Evolutionary conservation across 2,888 invertebrate species (phyloP).

Genomic region (Lithophane leautieri): DNA sequence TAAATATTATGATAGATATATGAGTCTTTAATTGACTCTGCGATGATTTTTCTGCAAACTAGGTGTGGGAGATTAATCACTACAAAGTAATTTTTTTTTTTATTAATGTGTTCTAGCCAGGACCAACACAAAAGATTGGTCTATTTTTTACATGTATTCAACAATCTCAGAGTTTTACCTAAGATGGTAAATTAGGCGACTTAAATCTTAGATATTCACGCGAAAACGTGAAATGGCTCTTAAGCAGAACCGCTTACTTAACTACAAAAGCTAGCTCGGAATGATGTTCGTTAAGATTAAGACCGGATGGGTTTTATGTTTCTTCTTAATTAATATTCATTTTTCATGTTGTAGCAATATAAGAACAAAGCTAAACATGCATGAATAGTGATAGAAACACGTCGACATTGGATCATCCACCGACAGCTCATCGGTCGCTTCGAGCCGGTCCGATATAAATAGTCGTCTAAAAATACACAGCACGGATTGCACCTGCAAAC

Average conservation of each 20-base stretch:
- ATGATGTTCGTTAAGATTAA: slow-evolving; percentile 20
- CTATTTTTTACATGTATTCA: no score
- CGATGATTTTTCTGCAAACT: no score
- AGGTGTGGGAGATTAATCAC: no score
- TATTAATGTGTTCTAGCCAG: no score
- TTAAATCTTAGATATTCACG: no score
- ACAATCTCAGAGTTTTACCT: no score
- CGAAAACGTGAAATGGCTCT: no score
- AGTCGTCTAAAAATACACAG: slow-evolving; percentile 86
- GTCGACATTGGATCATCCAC: slow-evolving; percentile 77
- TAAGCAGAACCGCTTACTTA: slow-evolving; percentile 28
- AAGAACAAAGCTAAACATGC: slow-evolving; percentile 40
- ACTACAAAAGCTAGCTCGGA: slow-evolving; percentile 10
- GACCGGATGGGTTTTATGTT: slow-evolving; percentile 21
- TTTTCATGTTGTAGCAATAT: slow-evolving; percentile 17
- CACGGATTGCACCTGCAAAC: slow-evolving; percentile 85
- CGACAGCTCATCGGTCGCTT: slow-evolving; percentile 77
- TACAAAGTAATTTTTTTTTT: no score
- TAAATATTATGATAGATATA: no score
- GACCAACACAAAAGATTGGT: no score
- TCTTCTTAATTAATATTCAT: slow-evolving; percentile 25
- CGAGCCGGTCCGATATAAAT: slow-evolving; percentile 87
- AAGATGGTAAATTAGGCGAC: no score
- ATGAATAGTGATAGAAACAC: slow-evolving; percentile 66
- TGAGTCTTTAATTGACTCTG: no score